Evolutionary conservation across 2,113 vertebrate genomes (phyloP), one percentile per base, ranked within the genome.

Genomic region (Paramormyrops kingsleyae): DNA sequence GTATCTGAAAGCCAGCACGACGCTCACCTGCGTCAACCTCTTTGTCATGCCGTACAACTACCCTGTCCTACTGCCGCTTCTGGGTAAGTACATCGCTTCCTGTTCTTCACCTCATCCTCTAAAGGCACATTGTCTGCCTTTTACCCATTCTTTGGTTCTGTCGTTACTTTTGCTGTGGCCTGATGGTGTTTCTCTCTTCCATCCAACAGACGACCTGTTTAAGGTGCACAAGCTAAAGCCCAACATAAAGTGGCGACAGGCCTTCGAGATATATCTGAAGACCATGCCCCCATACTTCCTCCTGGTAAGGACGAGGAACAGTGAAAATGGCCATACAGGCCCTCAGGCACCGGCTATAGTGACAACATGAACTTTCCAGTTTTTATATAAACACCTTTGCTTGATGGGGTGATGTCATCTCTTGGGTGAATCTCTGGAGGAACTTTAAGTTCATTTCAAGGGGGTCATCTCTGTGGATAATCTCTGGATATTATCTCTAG

Each of bases 41-140:
- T 99, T 99, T 92, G 98, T 99, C 92, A 99, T 99, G 98, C 98
- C 98, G 96, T 99, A 99, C 93, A 99, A 99, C 95, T 99, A 98
- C 93, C 98, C 98, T 7, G 98, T 98, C 53, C 97, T 99, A 0
- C 97, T 99, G 92, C 98, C 98, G 12, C 96, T 99, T 35, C 95
- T 99, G 92, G 98, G 98, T 99, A 95, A 95, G 94, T 85, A 52
- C 31, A 1, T 27, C 31, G 13, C n/a, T 15, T 42, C 35, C 85
- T 13, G 83, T 8, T 84, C 66, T 15, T 42, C 74, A 80, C 21
- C 1, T 13, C 56, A n/a, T 62, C 21, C 19, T n/a, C 53, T 46
- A 8, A 31, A 42, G 88, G 1, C 0, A 17, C 47, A 47, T 56
- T 44, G 53, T 88, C 87, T 9, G 70, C 59, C 50, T 31, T 59